Conservation (phyloP, 2,797 vertebrate species). For the Karalla daura region DNA sequence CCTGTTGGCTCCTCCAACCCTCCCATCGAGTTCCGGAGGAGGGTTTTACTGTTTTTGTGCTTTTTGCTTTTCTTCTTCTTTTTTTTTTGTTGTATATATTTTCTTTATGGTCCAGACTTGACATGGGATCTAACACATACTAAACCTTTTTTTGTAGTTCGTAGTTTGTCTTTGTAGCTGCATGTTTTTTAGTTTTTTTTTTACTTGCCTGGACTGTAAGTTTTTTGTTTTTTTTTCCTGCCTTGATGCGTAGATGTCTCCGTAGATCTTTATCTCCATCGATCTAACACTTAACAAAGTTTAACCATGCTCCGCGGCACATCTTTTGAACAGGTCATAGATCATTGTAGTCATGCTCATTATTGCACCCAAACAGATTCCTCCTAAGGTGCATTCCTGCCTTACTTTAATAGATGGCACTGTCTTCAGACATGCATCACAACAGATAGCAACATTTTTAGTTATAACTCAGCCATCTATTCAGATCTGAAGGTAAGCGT, state of each 20-base stretch:
- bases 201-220: conserved; percentile 67
- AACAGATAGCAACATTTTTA: conserved; percentile 24
- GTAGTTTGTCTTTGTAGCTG: conserved; percentile 65
- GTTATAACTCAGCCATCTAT: conserved; percentile 50
- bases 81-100: conserved; percentile 29
- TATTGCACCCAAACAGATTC: conserved; percentile 21
- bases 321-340: conserved; percentile 86
- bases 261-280: conserved; percentile 78
- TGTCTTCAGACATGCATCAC: conserved; percentile 22
- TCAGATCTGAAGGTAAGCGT: conserved; percentile 30
- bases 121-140: conserved; percentile 57
- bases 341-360: conserved; percentile 62
- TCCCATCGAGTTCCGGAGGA: conserved; percentile 14
- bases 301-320: conserved; percentile 87
- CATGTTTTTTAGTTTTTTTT: conserved; percentile 75
- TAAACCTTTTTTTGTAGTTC: conserved; percentile 51
- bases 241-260: conserved; percentile 66
- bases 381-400: conserved; percentile 12
- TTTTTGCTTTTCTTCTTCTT: conserved; percentile 46
- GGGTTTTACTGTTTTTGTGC: conserved; percentile 38
- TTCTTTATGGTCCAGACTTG: conserved; percentile 40
- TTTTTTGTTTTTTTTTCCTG: conserved; percentile 55
- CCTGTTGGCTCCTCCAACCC: conserved; percentile 18
- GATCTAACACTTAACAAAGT: conserved; percentile 81
- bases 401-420: conserved; percentile 46